Evolutionary conservation across 2,888 invertebrate species (phyloP).

Genomic region (Lydus trimaculatus): DNA sequence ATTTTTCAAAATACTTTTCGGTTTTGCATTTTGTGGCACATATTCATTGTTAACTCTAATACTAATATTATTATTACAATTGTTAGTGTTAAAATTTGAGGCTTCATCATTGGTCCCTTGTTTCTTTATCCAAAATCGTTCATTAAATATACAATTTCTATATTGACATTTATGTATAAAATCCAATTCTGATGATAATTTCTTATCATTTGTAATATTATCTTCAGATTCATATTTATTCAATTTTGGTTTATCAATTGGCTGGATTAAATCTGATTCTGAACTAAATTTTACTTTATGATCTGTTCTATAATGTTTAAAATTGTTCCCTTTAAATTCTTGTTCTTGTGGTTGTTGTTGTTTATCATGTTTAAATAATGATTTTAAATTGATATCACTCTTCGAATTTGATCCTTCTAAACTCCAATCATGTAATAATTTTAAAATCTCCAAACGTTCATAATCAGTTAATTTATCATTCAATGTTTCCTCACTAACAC

Average conservation of each 20-base stretch:
- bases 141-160: slow-evolving; percentile 60
- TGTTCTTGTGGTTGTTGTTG: slow-evolving; percentile 13
- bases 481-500: slow-evolving; percentile 52
- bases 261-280: slow-evolving; percentile 48
- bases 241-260: slow-evolving; percentile 30
- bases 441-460: slow-evolving; percentile 57
- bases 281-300: slow-evolving; percentile 48
- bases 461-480: slow-evolving; percentile 56
- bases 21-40: slow-evolving; percentile 54
- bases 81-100: slow-evolving; percentile 58
- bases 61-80: slow-evolving; percentile 61
- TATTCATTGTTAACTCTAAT: slow-evolving; percentile 43
- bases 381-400: slow-evolving; percentile 46
- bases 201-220: slow-evolving; percentile 37
- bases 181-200: slow-evolving; percentile 40
- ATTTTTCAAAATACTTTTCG: slow-evolving; percentile 54
- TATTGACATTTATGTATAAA: slow-evolving; percentile 58
- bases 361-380: slow-evolving; percentile 26
- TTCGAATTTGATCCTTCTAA: slow-evolving; percentile 56
- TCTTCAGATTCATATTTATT: slow-evolving; percentile 47
- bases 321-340: background rate
- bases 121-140: slow-evolving; percentile 50
- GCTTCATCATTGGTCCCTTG: slow-evolving; percentile 60
- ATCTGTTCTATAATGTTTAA: slow-evolving; percentile 2
- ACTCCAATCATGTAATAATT: slow-evolving; percentile 59